Base-by-base conservation (phyloP, 2,888 invertebrate species). In the Lutraria lutraria region DNA sequence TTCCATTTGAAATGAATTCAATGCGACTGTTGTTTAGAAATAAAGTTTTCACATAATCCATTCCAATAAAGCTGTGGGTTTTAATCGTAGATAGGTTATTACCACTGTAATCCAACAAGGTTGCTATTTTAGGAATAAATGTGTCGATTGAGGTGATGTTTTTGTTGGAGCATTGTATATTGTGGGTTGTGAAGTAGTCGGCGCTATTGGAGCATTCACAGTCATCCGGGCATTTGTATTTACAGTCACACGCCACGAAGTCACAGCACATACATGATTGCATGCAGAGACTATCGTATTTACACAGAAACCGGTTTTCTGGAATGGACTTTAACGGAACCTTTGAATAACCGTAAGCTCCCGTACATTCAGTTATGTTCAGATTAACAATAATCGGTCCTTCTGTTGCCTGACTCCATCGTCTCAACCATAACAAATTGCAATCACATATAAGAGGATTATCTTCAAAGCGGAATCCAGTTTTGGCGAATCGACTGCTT, bases 361-460 rank as follows among this genome's bases (percentile, higher is more conserved):
- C 89, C 3, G 68, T 89, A 84, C 94, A 93, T n/a, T 89, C 81
- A 12, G 93, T 92, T 25, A 83, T 86, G 68, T 90, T 89, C 63
- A 94, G 90, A 63, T 93, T 89, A 2, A 93, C 90, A 0, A 93
- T 91, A n/a, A 86, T 89, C 54, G 92, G 92, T 81, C 92, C 93
- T 10, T 87, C 83, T 15, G 91, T 85, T n/a, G 90, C 88, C 81
- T 90, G 90, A 53, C 90, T 90, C 91, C 90, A 90, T 10, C 86
- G 85, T 60, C 83, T 93, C 79, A 95, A 89, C 95, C 95, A 95
- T 0, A 94, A 90, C 29, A 95, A 81, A 54, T 91, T 89, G 79
- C 95, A 95, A 87, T 95, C 95, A 88, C 95, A 95, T 13, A 91
- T 86, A 0, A 94, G 86, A 0, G 94, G 94, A 83, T 95, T 95